Conservation (phyloP, 2,797 vertebrate genomes). For the Microctenopoma lineatum region DNA sequence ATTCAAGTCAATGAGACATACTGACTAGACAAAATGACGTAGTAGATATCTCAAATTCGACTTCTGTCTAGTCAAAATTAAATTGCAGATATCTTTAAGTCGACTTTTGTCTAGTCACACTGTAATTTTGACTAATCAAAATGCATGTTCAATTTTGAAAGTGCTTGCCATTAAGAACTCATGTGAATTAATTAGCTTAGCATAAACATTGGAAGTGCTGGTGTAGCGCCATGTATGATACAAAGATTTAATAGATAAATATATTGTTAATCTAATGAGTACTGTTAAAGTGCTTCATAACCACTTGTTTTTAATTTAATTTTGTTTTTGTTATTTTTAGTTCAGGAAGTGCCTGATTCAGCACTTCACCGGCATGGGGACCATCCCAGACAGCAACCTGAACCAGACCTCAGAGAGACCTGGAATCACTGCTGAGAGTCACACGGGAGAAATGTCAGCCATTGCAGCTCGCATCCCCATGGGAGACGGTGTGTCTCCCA, state of each 20-base stretch:
- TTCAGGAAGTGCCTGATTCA: constrained; percentile 90
- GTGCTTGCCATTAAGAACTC: no score
- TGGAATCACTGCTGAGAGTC: constrained; percentile 74
- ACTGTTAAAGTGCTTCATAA: neutral
- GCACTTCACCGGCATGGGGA: constrained; percentile 80
- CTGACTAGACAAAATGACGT: no score
- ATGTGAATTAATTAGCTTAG: no score
- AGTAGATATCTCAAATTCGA: no score
- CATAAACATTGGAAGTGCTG: no score
- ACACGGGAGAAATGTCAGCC: constrained; percentile 83
- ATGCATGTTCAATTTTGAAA: no score
- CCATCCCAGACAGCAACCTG: constrained; percentile 70
- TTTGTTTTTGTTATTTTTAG: constrained; percentile 70
- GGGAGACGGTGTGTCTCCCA: constrained; percentile 50
- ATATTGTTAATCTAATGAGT: neutral
- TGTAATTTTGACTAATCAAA: no score
- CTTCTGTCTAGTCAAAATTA: no score
- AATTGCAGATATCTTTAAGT: no score
- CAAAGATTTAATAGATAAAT: neutral
- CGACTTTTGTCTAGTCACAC: no score
- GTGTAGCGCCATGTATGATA: neutral
- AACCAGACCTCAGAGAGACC: constrained; percentile 81
- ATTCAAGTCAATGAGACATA: no score
- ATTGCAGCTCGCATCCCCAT: constrained; percentile 76
- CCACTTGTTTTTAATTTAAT: neutral